Evolutionary conservation across 2,113 vertebrate genomes (phyloP).

Genomic region (Axis porcinus): DNA sequence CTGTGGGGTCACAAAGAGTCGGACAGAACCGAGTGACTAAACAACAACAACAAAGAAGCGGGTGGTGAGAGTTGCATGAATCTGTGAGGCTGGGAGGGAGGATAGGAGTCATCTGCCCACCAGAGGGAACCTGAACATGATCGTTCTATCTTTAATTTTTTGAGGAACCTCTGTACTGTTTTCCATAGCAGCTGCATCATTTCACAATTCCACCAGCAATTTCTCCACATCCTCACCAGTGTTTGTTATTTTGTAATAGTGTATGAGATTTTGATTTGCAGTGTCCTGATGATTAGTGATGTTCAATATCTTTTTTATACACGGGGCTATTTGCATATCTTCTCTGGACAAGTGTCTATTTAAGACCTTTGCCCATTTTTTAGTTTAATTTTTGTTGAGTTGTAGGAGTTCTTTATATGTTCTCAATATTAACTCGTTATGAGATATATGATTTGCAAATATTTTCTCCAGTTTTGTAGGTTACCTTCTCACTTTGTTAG

Average conservation of each 20-base stretch:
- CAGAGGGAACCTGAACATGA: slow-evolving; percentile 61
- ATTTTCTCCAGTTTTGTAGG: not conserved
- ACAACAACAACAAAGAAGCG: not conserved
- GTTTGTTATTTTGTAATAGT: not conserved
- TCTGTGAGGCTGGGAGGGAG: not conserved
- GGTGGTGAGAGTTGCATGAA: slow-evolving; percentile 12
- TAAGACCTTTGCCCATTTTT: not conserved
- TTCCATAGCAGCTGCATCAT: not conserved
- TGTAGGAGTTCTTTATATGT: not conserved
- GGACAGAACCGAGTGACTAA: rapidly evolving
- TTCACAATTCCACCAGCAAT: not conserved
- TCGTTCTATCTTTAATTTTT: not conserved
- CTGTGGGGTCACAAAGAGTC: not conserved
- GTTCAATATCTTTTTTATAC: not conserved
- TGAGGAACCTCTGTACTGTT: not conserved
- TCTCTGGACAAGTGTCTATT: not conserved
- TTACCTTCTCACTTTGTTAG: not conserved
- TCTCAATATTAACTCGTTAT: not conserved
- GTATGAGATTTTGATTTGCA: not conserved
- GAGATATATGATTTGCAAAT: not conserved
- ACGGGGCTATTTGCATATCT: not conserved
- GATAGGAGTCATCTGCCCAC: slow-evolving; percentile 38
- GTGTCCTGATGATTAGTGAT: not conserved
- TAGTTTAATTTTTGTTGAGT: not conserved
- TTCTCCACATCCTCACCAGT: not conserved